Base-by-base conservation (phyloP, 2,797 vertebrate species). In the Somateria mollissima region DNA sequence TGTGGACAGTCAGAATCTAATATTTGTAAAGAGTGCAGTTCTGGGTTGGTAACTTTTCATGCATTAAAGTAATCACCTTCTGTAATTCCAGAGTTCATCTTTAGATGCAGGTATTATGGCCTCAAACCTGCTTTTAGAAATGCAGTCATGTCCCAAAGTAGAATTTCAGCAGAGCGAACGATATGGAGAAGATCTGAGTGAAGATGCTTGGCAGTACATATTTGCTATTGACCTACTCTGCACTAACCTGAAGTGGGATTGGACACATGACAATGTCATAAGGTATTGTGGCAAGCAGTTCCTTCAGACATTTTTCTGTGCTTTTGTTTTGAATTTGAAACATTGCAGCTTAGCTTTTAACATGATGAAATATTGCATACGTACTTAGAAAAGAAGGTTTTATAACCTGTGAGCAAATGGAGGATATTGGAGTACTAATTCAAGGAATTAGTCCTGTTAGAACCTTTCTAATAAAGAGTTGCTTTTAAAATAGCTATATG, bases 171-270 rank as follows among this genome's bases (percentile, higher is more conserved):
- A 93, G 25, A 98, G 98, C 79, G 97, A 97, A 54, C 98, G 96
- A 10, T 98, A 98, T 5, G 99, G 99, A 30, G 97, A 98, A 57
- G 99, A 99, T 92, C 97, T 99, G 62, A 98, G 97, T 78, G 94
- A 98, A 22, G 87, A 94, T 76, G 97, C 98, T 5, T 99, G 99
- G 99, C 98, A 99, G 78, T 98, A 97, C 22, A 83, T 99, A 74
- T 98, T 98, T 91, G 98, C 99, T 13, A 89, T 99, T 76, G 98
- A 99, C 30, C 98, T 99, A 12, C 97, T 99, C 36, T 99, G 99
- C 94, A 96, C 97, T 85, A 98, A 98, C 61, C 98, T 98, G 92
- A 98, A 98, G 57, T 99, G 99, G 99, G 95, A 98, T 47, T 99
- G 99, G 99, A 99, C 98, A 17, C 98, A 99, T 77, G 98, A 99